A percentile compares a stretch with the other conserved stretches of the same genome.
phyloP scores from a whole-genome alignment of 2,888 invertebrate genomes.

The Phalangium opilio region DNA sequence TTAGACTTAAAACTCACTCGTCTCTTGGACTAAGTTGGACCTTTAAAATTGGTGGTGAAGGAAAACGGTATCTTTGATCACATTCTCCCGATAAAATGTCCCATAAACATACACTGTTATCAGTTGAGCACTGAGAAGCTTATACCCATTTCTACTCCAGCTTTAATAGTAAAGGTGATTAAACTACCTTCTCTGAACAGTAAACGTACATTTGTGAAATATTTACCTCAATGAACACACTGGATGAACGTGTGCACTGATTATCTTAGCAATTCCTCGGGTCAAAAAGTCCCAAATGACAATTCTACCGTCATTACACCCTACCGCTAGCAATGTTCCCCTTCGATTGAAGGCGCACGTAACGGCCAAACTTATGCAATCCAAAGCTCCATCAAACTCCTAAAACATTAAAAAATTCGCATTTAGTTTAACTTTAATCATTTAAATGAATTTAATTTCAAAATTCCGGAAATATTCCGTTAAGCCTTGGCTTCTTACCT shows the following conservation, averaged over 20 bases:
- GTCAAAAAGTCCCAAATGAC: slow-evolving; percentile 98
- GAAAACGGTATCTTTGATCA: slow-evolving; percentile 62
- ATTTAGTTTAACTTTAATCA: too few species aligned
- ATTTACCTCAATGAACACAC: slow-evolving; percentile 58
- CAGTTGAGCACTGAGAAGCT: slow-evolving; percentile 84
- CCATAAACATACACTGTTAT: slow-evolving; percentile 96
- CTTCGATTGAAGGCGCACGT: slow-evolving; percentile 88
- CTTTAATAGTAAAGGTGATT: slow-evolving; percentile 37
- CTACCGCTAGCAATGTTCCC: slow-evolving; percentile 90
- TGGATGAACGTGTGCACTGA: slow-evolving; percentile 92
- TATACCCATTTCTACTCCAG: slow-evolving; percentile 45
- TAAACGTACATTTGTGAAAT: too few species aligned
- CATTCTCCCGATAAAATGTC: slow-evolving; percentile 85
- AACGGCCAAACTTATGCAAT: slow-evolving; percentile 85
- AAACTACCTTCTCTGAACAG: too few species aligned
- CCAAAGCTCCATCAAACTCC: slow-evolving; percentile 92
- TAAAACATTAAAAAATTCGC: too few species aligned
- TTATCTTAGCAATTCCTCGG: slow-evolving; percentile 89
- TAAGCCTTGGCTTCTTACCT: slow-evolving; percentile 39
- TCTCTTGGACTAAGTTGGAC: slow-evolving; percentile 94
- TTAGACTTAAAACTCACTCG: slow-evolving; percentile 48
- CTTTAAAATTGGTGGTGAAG: slow-evolving; percentile 39
- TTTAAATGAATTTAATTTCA: slow-evolving; percentile 6
- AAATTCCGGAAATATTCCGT: too few species aligned
- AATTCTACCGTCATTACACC: slow-evolving; percentile 95